Evolutionary conservation across 2,113 vertebrate genomes (phyloP), one percentile per base, ranked within the genome.

Genomic region (Triplophysa rosa): DNA sequence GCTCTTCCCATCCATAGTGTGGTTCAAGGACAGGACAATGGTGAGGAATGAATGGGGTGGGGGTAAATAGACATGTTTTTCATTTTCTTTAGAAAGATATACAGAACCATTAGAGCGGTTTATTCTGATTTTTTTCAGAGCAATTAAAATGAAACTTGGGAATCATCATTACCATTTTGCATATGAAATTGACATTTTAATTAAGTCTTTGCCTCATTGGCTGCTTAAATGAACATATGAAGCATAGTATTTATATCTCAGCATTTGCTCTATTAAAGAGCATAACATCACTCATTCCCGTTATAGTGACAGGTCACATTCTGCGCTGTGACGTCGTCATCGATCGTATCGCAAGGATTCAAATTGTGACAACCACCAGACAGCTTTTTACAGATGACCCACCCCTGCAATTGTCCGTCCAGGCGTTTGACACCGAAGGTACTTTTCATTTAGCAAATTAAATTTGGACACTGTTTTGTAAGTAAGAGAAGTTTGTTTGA

Each of bases 311-410:
- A 2, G 91, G 89, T 59, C 88, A 82, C 42, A 83, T 89, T 42
- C 86, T 92, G 12, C 77, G 82, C 24, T 92, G 91, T 56, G 91
- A 91, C 67, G 88, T 92, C 68, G 89, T 87, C 54, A 85, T 91
- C 33, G 89, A 89, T 75, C 76, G 86, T 42, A 91, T 91, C 58
- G 26, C 83, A 67, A 86, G 68, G 54, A 86, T 88, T 78, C 86
- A 92, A 79, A 89, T 93, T 56, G 13, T 91, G 11, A 92, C 89
- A 67, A 86, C 86, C 14, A 87, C 89, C 5, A 80, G 85, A 64
- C 90, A 93, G 42, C 85, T 92, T 37, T 91, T 86, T 24, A 89
- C 91, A 13, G 91, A 91, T 0, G 88, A 92, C 70, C 90, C 88
- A 1, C 91, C 87, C 0, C 78, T 92, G 29, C 90, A 92, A 65